These are phyloP conservation scores for Otolemur garnettii DNA, from an alignment of 2,113 vertebrate genomes.

Conservation along the genomic window DNA sequence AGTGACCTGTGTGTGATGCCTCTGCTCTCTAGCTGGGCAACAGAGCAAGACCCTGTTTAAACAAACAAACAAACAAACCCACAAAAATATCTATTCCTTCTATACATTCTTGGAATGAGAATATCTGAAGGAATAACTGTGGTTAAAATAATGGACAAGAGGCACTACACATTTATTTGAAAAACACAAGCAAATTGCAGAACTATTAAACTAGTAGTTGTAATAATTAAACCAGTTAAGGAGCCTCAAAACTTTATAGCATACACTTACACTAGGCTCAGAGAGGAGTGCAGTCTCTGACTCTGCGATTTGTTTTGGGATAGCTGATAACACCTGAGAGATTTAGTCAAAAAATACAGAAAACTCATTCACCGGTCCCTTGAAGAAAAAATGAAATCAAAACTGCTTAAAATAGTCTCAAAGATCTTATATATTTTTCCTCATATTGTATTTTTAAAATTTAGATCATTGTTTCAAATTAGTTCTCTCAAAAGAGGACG, in stretches of 20 bases:
- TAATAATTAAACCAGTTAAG: not conserved
- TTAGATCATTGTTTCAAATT: constrained; percentile 3
- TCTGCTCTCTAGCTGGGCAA: too few species aligned
- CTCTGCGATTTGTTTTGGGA: not conserved
- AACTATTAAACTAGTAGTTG: not conserved
- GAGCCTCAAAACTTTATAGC: constrained; percentile 7
- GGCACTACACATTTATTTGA: constrained; percentile 41
- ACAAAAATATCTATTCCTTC: not conserved
- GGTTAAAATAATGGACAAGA: not conserved
- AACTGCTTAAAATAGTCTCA: constrained; percentile 17
- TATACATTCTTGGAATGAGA: not conserved
- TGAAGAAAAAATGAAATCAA: not conserved
- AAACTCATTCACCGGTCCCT: not conserved
- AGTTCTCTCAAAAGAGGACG: not conserved
- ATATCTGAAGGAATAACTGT: not conserved
- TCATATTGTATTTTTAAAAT: not conserved
- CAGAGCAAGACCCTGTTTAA: too few species aligned
- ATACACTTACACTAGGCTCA: not conserved
- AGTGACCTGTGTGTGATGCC: too few species aligned
- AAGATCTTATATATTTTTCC: not conserved
- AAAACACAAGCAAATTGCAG: constrained; percentile 5
- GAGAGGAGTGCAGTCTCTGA: not conserved
- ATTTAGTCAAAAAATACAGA: not conserved
- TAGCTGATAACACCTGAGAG: not conserved
- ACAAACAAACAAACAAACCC: too few species aligned